Evolutionary conservation across 1,140 invertebrate species (phyloP), one percentile per base, ranked within the genome.

Genomic region (Andricus grossulariae): DNA sequence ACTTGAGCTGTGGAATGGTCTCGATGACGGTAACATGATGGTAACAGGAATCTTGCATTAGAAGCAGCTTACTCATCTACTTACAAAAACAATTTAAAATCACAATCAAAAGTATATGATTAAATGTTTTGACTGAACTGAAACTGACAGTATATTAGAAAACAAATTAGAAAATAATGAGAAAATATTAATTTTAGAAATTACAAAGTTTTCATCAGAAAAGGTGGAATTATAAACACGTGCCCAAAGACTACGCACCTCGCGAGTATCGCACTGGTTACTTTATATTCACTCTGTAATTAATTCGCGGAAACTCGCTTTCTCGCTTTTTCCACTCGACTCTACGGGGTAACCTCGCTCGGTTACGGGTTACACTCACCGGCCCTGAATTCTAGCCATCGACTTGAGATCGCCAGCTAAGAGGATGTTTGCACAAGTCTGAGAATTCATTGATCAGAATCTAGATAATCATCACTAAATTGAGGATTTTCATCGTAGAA

Each of bases 261-360:
- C 25, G 5, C 5, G 21, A 66, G 39, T 66, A 66, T 66, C 39
- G 13, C 25, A 66, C 45, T 66, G n/a, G 60, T 39, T 66, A 32
- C 32, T 66, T 66, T 66, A 66, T n/a, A 66, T 66, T 39, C 15
- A 66, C 16, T 16, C 12, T 32, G 25, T 66, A 66, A 66, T 66
- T 66, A 66, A 66, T 66, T 66, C 60, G 60, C 60, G 60, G 60
- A 66, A 66, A 66, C 60, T 66, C 60, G 32, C 60, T 66, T 66
- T 66, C 60, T 66, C 60, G 60, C 60, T 66, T 66, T 66, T 66
- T 45, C 60, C 60, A 66, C 60, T 66, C 39, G 60, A 15, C 16
- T 66, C 60, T 32, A 66, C 60, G 60, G 45, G 60, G 60, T 66
- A 66, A 66, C 60, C 60, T 66, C 57, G 57, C 57, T 60, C 60